A percentile compares a stretch with the other conserved stretches of the same genome.
phyloP scores from a whole-genome alignment of 2,113 vertebrate species.

The Ageneiosus marmoratus region DNA sequence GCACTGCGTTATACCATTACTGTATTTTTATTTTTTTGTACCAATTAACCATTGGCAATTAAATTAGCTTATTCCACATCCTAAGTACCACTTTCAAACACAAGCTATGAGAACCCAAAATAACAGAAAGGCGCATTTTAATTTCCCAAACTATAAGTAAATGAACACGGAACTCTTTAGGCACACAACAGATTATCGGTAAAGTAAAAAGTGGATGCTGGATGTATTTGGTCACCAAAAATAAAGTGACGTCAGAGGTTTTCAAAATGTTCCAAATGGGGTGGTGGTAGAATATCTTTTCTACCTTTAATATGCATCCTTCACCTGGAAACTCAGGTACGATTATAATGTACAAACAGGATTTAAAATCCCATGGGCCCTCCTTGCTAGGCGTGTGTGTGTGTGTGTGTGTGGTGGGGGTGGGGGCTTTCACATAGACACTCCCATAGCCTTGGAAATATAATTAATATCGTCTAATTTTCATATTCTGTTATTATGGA shows the following conservation, averaged over 20 bases:
- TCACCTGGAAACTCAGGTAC: not conserved
- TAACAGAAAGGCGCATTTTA: not conserved
- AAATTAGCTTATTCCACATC: not conserved
- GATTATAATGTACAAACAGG: not conserved
- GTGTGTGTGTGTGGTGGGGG: too few relatives aligned
- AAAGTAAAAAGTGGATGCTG: not conserved
- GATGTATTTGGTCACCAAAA: not conserved
- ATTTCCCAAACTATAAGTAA: not conserved
- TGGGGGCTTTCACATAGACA: too few relatives aligned
- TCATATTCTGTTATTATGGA: too few relatives aligned
- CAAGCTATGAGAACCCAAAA: not conserved
- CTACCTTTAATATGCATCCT: not conserved
- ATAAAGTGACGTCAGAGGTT: not conserved
- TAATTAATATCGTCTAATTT: too few relatives aligned
- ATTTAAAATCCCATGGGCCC: not conserved
- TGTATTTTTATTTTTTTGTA: not conserved
- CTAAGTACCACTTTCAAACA: not conserved
- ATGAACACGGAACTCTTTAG: not conserved
- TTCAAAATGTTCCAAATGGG: not conserved
- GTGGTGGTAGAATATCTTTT: not conserved
- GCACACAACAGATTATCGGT: not conserved
- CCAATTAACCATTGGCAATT: not conserved
- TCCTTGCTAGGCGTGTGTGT: too few relatives aligned
- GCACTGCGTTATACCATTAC: not conserved
- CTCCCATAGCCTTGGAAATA: too few relatives aligned